phyloP scores from a whole-genome alignment of 2,888 invertebrate genomes.

The Pachymerium ferrugineum region DNA sequence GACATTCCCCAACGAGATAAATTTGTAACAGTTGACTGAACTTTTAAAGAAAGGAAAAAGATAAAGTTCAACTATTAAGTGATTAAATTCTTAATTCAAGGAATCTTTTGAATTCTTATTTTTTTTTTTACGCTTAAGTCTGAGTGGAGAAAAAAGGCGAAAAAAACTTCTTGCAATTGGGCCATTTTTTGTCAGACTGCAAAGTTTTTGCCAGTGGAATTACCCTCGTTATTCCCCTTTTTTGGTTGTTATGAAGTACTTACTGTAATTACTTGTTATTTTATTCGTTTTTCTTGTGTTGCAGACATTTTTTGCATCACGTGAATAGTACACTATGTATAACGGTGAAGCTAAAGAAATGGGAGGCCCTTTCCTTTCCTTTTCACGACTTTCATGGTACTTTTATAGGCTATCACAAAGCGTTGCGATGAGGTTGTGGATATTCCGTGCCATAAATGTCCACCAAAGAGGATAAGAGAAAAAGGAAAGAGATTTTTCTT shows the following conservation, averaged over 20 bases:
- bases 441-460: slow-evolving; percentile 4
- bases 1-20: background rate
- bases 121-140: too few species aligned
- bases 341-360: slow-evolving; percentile 8
- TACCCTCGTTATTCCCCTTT: background rate
- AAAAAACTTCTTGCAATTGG: too few species aligned
- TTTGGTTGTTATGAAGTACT: background rate
- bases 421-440: slow-evolving; percentile 13
- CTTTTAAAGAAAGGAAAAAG: background rate
- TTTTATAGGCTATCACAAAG: slow-evolving; percentile 13
- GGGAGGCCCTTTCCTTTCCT: background rate
- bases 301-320: background rate
- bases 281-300: background rate
- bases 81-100: background rate
- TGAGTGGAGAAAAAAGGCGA: too few species aligned
- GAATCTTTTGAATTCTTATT: too few species aligned
- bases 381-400: slow-evolving; percentile 9
- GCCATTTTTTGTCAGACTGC: too few species aligned
- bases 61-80: background rate
- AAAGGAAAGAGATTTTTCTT: background rate
- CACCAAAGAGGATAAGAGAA: slow-evolving; percentile 6
- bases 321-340: background rate
- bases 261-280: slow-evolving; percentile 8
- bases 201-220: too few species aligned
- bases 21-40: background rate